These are phyloP conservation scores for Chorisops tibialis DNA, from an alignment of 2,888 invertebrate species.

Conservation along the genomic window DNA sequence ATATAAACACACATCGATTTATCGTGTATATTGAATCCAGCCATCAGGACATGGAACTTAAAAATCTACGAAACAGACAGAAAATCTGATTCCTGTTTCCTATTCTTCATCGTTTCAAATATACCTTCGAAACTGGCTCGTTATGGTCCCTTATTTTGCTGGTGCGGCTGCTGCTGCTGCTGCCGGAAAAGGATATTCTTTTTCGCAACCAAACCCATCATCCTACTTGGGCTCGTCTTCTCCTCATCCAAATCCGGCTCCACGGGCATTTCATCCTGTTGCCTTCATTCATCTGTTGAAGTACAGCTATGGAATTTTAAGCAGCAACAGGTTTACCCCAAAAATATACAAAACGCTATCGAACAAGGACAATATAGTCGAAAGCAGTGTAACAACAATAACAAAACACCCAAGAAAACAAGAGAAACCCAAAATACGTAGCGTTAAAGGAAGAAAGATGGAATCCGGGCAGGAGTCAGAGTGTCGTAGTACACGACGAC, in stretches of 20 bases:
- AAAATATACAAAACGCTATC: slow-evolving; percentile 27
- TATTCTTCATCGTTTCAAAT: background rate
- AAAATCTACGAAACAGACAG: slow-evolving; percentile 26
- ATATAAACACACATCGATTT: too few relatives aligned
- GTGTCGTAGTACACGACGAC: too few relatives aligned
- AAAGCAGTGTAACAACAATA: slow-evolving; percentile 21
- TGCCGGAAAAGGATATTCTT: background rate
- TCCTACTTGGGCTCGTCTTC: background rate
- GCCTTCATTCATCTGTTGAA: slow-evolving; percentile 27
- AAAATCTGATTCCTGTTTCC: slow-evolving; percentile 24
- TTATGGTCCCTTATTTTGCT: slow-evolving; percentile 3
- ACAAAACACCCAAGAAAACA: background rate
- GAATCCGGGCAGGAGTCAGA: too few relatives aligned
- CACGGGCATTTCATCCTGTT: slow-evolving; percentile 9
- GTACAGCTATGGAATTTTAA: slow-evolving; percentile 32
- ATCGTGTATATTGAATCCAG: too few relatives aligned
- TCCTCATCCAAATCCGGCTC: slow-evolving; percentile 4
- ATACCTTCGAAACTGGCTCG: background rate
- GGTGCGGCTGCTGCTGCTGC: background rate
- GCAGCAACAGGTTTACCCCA: slow-evolving; percentile 34
- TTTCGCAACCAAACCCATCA: background rate
- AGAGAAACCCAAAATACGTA: too few relatives aligned
- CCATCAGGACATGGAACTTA: too few relatives aligned
- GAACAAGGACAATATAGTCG: slow-evolving; percentile 6
- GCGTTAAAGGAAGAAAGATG: too few relatives aligned